Evolutionary conservation across 2,888 invertebrate genomes (phyloP), one percentile per base, ranked within the genome.

Genomic region (Drosophila paracracens): DNA sequence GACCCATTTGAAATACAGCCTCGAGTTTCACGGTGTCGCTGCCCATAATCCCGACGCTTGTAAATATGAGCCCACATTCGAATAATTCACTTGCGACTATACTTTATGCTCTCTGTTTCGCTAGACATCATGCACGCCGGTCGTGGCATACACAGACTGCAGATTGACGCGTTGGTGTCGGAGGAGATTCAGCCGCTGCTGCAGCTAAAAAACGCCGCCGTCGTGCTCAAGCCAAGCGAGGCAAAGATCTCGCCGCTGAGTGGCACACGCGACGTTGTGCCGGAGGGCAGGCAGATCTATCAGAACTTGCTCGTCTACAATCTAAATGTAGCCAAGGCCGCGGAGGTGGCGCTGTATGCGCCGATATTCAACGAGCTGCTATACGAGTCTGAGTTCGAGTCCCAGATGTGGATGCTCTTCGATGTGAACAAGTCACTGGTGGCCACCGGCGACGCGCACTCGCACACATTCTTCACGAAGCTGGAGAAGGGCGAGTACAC

Each of bases 381-480:
- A 48, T 99, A 99, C 92, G 99, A 99, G 93, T 97, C 97, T 0
- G 98, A 99, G 93, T 98, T 96, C 92, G 99, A 99, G 94, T 97
- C 98, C 10, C 98, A 99, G 93, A 94, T 99, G 93, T 99, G 99
- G 98, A 97, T 99, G 97, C 91, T 99, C 73, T 99, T 97, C 94
- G 98, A 99, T 93, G 94, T 94, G 67, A 97, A 97, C 93, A 99
- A 99, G 93, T 97, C 97, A 91, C 95, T 97, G 66, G 93, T 99
- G 85, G 95, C 95, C 59, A 95, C 96, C 74, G 98, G 99, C 0
- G 98, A 99, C 93, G 98, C 98, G 3, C 98, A 97, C 93, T 97
- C 98, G 0, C 95, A 95, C 29, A 96, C 96, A 94, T 97, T 96
- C 93, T 93, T 82, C 74, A 91, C 91, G 8, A 99, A 99, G 93